These are phyloP conservation scores for Rynchops niger DNA, from an alignment of 2,113 vertebrate genomes.

Conservation along the genomic window DNA sequence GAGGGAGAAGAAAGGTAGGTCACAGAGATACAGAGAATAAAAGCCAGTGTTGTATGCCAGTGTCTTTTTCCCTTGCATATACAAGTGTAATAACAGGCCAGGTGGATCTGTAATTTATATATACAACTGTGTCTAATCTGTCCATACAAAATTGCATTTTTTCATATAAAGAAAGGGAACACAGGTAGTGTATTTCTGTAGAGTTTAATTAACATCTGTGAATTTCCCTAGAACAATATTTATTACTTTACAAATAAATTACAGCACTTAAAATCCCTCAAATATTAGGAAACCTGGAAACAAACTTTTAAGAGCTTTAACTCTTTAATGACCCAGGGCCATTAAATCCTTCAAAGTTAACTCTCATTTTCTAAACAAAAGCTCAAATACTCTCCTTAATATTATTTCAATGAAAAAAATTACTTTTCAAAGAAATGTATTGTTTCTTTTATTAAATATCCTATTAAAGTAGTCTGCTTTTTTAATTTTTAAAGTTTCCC, in stretches of 20 bases:
- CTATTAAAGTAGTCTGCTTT: neutral
- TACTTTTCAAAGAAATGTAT: neutral
- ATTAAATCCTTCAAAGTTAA: conserved; percentile 17
- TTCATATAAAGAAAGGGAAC: neutral
- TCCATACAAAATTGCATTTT: neutral
- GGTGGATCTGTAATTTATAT: neutral
- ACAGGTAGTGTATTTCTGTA: neutral
- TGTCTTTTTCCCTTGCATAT: neutral
- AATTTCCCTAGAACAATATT: neutral
- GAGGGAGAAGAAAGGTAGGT: conserved; percentile 38
- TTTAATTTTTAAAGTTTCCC: neutral
- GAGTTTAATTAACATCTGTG: conserved; percentile 1
- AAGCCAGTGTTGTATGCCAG: neutral
- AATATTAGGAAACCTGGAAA: conserved; percentile 4
- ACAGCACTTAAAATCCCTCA: neutral
- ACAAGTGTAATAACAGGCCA: neutral
- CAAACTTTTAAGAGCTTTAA: conserved; percentile 42
- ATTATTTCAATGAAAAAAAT: neutral
- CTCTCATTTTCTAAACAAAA: conserved; percentile 27
- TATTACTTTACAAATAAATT: conserved; percentile 33
- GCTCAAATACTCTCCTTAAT: neutral
- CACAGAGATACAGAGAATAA: neutral
- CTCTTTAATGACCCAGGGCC: neutral
- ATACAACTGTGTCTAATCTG: neutral
- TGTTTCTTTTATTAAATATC: neutral